Base-by-base conservation (phyloP, 2,888 invertebrate genomes). In the Spatulosminthurus flaviceps region DNA sequence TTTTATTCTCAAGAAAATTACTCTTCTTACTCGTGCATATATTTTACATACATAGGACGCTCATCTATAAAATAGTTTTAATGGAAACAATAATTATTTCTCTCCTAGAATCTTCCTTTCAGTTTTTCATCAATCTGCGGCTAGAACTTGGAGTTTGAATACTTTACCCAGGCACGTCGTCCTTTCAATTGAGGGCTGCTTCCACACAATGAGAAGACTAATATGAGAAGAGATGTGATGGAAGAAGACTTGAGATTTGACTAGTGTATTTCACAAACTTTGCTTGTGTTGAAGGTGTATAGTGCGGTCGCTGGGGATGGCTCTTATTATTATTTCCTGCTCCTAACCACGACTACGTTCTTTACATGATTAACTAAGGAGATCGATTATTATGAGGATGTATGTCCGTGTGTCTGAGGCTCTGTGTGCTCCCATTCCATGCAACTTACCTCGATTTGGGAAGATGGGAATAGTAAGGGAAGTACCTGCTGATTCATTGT, bases 81-180 rank as follows among this genome's bases (percentile, higher is more conserved):
- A 51, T 51, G 51, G 51, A 51, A 51, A 51, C 51, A 51, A 51
- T n/a, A n/a, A n/a, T n/a, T n/a, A n/a, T 51, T 51, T 51, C 51
- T 19, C 51, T 19, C 16, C 19, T n/a, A 11, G 51, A 51, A 51
- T 51, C 16, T 19, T 16, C 51, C 5, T 11, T 51, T 51, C 51
- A 51, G 51, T 11, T 19, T 51, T 51, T 51, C 51, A 51, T 51
- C 51, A 13, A n/a, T 34, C 34, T 19, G 5, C 2, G 16, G 2
- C 9, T 51, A 41, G 13, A 51, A 51, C 34, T 34, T 34, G 5
- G 16, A n/a, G 16, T 51, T 51, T 51, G 51, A 51, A 51, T 51
- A n/a, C n/a, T n/a, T n/a, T n/a, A n/a, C n/a, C n/a, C n/a, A 51
- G 19, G 19, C 5, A 19, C 51, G 51, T 19, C 51, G 51, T 41